These are phyloP conservation scores for Nilaparvata lugens DNA, from an alignment of 1,140 invertebrate species.

Conservation along the genomic window DNA sequence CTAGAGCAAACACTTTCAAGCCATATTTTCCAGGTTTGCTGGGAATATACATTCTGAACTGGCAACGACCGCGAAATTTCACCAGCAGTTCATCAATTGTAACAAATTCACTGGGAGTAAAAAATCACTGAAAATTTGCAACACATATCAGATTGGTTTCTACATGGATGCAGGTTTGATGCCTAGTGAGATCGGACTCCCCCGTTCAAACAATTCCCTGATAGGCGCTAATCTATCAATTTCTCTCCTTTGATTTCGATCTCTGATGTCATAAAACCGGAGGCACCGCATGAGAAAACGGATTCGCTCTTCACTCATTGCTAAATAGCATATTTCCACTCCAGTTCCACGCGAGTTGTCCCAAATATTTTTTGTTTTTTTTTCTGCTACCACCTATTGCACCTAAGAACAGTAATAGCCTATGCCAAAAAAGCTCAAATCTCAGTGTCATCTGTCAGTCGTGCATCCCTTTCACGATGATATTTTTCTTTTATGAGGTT, in stretches of 20 bases:
- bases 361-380: slow-evolving; percentile 9
- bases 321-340: slow-evolving; percentile 28
- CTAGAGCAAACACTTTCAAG: slow-evolving; percentile 22
- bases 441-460: too few species aligned
- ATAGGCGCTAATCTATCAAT: slow-evolving; percentile 32
- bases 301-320: slow-evolving; percentile 31
- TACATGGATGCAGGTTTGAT: too few species aligned
- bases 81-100: slow-evolving; percentile 36
- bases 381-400: slow-evolving; percentile 5
- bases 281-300: slow-evolving; percentile 30
- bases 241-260: slow-evolving; percentile 26
- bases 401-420: slow-evolving; percentile 20
- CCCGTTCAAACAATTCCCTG: slow-evolving; percentile 29
- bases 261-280: slow-evolving; percentile 29
- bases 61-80: slow-evolving; percentile 32
- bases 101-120: slow-evolving; percentile 26
- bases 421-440: slow-evolving; percentile 13
- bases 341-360: slow-evolving; percentile 16
- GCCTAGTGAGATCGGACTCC: too few species aligned
- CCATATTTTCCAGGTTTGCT: slow-evolving; percentile 25
- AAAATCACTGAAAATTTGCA: slow-evolving; percentile 24
- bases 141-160: slow-evolving; percentile 20
- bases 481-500: too few species aligned
- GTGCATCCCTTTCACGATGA: slow-evolving; percentile 3
- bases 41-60: slow-evolving; percentile 30